These are phyloP conservation scores for Eupristina koningsbergeri DNA, from an alignment of 1,140 invertebrate species.

Conservation along the genomic window DNA sequence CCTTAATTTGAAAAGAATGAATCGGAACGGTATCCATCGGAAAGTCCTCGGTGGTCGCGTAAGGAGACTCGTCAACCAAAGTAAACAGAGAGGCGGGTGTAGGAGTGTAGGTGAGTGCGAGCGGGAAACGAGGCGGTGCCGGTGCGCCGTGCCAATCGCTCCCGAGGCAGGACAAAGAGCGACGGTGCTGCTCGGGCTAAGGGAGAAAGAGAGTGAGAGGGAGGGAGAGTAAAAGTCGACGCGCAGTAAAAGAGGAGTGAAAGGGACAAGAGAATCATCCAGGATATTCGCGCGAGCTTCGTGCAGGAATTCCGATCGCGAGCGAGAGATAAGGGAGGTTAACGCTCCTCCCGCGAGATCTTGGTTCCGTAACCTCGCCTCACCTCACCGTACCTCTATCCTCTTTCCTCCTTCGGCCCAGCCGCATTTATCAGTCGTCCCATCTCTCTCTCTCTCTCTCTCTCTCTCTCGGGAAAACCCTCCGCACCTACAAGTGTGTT, in stretches of 20 bases:
- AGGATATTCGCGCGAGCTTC: constrained; percentile 43
- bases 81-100: neutral
- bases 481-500: neutral
- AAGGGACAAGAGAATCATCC: constrained; percentile 13
- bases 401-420: neutral
- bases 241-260: neutral
- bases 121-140: constrained; percentile 34
- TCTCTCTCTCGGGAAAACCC: neutral
- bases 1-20: too few species aligned
- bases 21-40: too few species aligned
- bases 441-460: neutral
- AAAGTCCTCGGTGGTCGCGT: too few species aligned
- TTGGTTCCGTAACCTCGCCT: constrained; percentile 33
- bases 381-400: constrained; percentile 26
- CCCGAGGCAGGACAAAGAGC: constrained; percentile 34
- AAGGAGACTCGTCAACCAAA: neutral
- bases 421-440: neutral
- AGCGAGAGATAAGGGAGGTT: constrained; percentile 39
- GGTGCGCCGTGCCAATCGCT: neutral
- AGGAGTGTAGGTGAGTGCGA: neutral
- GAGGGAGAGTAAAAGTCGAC: neutral
- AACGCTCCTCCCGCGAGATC: constrained; percentile 27
- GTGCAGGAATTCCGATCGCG: constrained; percentile 49
- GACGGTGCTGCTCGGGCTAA: neutral
- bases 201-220: neutral